Percentiles rank a stretch among this genome's conserved stretches.
Conservation (phyloP, 2,797 vertebrate species). For the Pygocentrus nattereri region DNA sequence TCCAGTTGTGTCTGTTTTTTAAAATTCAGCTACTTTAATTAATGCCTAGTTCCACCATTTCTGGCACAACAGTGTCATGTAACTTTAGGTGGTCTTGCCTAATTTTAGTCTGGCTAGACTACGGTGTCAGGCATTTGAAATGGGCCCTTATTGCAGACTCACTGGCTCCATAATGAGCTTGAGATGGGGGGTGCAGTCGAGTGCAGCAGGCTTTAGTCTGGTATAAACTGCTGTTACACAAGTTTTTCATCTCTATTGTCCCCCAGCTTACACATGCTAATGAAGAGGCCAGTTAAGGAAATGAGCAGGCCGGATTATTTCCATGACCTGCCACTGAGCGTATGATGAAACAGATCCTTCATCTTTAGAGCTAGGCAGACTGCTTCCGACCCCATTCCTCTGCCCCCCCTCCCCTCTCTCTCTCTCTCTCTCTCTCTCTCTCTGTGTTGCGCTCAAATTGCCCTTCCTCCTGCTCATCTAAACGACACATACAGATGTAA, state of each 20-base stretch:
- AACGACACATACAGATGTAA: background rate
- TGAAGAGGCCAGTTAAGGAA: conserved; percentile 56
- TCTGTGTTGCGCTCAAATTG: background rate
- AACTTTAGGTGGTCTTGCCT: background rate
- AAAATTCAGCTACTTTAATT: no score
- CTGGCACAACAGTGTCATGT: no score
- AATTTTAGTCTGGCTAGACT: conserved; percentile 26
- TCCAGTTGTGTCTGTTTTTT: no score
- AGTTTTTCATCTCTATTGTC: conserved; percentile 56
- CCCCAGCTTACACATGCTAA: conserved; percentile 59
- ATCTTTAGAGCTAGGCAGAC: conserved; percentile 45
- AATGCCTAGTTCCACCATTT: no score
- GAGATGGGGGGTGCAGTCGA: conserved; percentile 30
- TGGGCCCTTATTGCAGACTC: conserved; percentile 36
- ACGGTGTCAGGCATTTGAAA: conserved; percentile 46
- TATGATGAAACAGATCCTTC: conserved; percentile 58
- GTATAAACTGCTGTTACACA: conserved; percentile 60
- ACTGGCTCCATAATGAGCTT: conserved; percentile 57
- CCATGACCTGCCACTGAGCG: conserved; percentile 31
- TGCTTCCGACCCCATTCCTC: conserved; percentile 6
- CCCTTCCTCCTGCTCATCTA: background rate
- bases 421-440: conserved; percentile 1
- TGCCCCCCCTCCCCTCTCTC: conserved; percentile 34
- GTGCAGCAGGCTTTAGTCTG: conserved; percentile 52
- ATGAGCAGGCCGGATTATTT: conserved; percentile 56